Evolutionary conservation across 2,797 vertebrate species (phyloP), one percentile per base, ranked within the genome.

Genomic region (Parotocinclus haroldoi): DNA sequence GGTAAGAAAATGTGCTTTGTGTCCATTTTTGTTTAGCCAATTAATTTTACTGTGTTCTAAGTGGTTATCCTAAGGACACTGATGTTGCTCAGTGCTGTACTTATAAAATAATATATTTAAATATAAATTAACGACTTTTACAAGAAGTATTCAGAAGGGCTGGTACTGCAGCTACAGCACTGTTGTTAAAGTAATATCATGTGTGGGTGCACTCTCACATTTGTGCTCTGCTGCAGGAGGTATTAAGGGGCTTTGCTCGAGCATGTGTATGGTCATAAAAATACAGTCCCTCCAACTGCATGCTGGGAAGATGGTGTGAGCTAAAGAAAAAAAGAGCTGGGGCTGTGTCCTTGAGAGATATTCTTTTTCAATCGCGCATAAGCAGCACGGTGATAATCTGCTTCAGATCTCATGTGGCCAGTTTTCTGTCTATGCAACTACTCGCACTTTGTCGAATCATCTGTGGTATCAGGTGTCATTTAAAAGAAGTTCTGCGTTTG

Each of bases 161-260:
- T 27, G 27, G 5, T 27, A 27, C 27, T 27, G 27, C 27, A 27
- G 27, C 2, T 27, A 27, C 27, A 27, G 27, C n/a, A n/a, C n/a
- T n/a, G n/a, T 27, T 27, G 27, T 27, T 27, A 27, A 27, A 27
- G 27, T 5, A 27, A 27, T 5, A 27, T 2, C 27, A 27, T 27
- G 45, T 52, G n/a, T 55, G 39, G 54, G 42, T 7, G 3, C 45
- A 17, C 39, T 63, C 10, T 57, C 1, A 37, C 19, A 54, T 63
- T 63, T 50, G 27, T 57, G 38, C 44, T 59, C 12, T 59, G 13
- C n/a, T 27, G 2, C 27, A 27, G 27, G 64, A 57, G 70, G 71
- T 76, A 55, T 77, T 69, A 73, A 77, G 61, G 67, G 78, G 84
- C 79, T 85, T 86, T 86, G 81, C 79, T 71, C 75, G 76, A 73